Evolutionary conservation across 2,888 invertebrate species (phyloP), one percentile per base, ranked within the genome.

Genomic region (Patella ulyssiponensis): DNA sequence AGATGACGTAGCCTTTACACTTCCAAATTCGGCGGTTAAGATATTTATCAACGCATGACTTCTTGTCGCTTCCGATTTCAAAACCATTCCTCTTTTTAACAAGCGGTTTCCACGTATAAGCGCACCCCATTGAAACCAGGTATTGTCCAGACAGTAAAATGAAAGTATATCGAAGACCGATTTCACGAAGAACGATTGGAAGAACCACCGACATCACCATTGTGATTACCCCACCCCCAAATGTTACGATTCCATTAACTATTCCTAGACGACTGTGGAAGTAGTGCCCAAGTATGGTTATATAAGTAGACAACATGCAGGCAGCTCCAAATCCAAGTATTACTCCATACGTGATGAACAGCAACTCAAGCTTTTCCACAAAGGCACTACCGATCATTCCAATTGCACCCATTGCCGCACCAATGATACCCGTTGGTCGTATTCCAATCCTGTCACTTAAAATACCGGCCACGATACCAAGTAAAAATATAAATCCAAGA

Each of bases 261-360:
- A 96, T 92, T 1, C 97, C 97, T 86, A 98, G 93, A 87, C 95
- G 94, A 54, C 87, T 86, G 77, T 95, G 95, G 92, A 97, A 98
- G 91, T 98, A 98, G 89, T 98, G 97, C 0, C 97, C 97, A 27
- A 98, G 93, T 82, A 98, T 96, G 58, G 96, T 96, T 72, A 98
- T 92, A 12, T 97, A 97, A 20, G 98, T 97, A 0, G 97, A 97
- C 92, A 98, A 98, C 0, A 96, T 95, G 73, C 97, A 93, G 0
- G 97, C 96, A 1, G 96, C 96, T n/a, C 98, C 98, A 64, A 96
- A 91, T 0, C 97, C 97, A 85, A 96, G 96, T 94, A 97, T 94
- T 44, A 97, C 92, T 15, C 98, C 97, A 90, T 96, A 97, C 0
- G 97, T 97, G 81, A 97, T 93, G 92, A 95, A 96, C 75, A 98